phyloP scores from a whole-genome alignment of 2,888 invertebrate species.

The Myopa tessellatipennis region DNA sequence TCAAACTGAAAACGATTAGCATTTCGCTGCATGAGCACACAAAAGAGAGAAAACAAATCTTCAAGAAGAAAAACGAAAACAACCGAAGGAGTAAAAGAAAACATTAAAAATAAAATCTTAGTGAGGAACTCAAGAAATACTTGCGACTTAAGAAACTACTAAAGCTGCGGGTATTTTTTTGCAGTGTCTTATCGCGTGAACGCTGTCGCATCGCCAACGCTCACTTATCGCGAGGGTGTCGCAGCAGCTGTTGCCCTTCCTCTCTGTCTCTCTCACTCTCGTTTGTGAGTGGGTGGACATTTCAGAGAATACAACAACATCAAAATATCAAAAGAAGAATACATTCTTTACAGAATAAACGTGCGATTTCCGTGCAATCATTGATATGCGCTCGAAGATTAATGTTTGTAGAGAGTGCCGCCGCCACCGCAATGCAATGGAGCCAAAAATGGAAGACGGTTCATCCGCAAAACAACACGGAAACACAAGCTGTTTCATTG shows the following conservation, averaged over 20 bases:
- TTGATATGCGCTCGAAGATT: conserved; percentile 32
- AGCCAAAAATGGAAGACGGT: background rate
- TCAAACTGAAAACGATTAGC: conserved; percentile 36
- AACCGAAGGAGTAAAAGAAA: background rate
- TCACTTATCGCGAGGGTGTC: conserved; percentile 14
- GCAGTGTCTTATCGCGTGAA: conserved; percentile 17
- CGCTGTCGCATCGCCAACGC: conserved; percentile 29
- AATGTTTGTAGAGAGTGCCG: conserved; percentile 24
- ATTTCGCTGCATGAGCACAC: background rate
- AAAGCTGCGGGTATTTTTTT: background rate
- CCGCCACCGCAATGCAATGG: background rate
- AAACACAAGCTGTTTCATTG: conserved; percentile 3
- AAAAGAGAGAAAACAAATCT: background rate
- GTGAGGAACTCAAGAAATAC: background rate
- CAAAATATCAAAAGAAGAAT: background rate
- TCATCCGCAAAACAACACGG: background rate
- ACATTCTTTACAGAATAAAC: background rate
- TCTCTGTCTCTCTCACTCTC: background rate
- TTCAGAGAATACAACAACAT: background rate
- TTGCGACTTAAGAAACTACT: background rate
- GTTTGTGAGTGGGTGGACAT: background rate
- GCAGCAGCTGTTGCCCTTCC: background rate
- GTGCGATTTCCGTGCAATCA: conserved; percentile 23
- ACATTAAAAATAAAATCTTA: background rate
- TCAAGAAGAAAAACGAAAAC: background rate